These are phyloP conservation scores for Keiferia lycopersicella DNA, from an alignment of 2,888 invertebrate genomes.

Conservation along the genomic window DNA sequence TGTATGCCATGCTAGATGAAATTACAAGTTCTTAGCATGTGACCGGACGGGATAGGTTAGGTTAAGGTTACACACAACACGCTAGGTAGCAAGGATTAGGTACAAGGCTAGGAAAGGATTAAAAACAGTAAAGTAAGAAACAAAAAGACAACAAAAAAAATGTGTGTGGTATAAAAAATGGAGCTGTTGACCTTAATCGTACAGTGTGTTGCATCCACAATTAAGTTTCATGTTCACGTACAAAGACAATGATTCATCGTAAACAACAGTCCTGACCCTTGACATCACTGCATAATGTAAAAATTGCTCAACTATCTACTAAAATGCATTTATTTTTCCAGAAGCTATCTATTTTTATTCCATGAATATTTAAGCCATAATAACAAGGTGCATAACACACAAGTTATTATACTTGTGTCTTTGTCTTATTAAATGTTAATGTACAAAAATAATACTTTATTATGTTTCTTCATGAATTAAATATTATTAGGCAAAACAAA, in stretches of 20 bases:
- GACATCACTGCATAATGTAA: conserved; percentile 34
- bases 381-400: background rate
- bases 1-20: conserved; percentile 87
- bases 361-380: background rate
- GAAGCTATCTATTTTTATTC: background rate
- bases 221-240: conserved; percentile 26
- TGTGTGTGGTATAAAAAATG: conserved; percentile 10
- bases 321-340: background rate
- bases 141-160: background rate
- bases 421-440: background rate
- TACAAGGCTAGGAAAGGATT: conserved; percentile 6
- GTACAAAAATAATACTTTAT: background rate
- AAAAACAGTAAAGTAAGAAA: background rate
- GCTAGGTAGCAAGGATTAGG: background rate
- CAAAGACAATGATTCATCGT: conserved; percentile 33
- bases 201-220: conserved; percentile 26
- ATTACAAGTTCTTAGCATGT: conserved; percentile 69
- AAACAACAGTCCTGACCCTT: conserved; percentile 27
- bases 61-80: conserved; percentile 29
- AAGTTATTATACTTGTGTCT: background rate
- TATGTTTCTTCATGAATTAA: background rate
- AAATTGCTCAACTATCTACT: conserved; percentile 24
- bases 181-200: conserved; percentile 22
- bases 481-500: conserved; percentile 2
- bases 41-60: conserved; percentile 48